Percentiles rank a stretch among this genome's conserved stretches.
These are phyloP conservation scores for Gavia stellata DNA, from an alignment of 2,113 vertebrate genomes.

Conservation along the genomic window DNA sequence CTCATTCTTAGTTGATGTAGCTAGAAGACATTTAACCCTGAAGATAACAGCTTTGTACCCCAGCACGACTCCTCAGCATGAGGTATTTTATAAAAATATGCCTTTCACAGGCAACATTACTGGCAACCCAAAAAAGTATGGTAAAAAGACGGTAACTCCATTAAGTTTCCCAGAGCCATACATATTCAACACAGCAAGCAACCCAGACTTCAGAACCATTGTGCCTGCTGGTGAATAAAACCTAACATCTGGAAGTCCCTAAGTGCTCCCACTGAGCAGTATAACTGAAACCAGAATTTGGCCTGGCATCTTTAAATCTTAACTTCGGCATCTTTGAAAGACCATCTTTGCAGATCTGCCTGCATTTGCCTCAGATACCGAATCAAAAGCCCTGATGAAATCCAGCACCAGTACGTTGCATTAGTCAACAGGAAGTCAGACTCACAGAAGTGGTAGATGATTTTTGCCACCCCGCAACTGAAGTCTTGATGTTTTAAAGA, in stretches of 20 bases:
- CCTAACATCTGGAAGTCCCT: constrained; percentile 7
- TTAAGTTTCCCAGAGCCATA: background rate
- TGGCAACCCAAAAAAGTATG: background rate
- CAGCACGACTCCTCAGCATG: rapidly evolving
- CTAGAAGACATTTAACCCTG: background rate
- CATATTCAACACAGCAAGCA: background rate
- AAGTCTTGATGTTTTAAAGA: background rate
- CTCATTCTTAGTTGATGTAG: background rate
- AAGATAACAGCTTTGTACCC: background rate
- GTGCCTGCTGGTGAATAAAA: background rate
- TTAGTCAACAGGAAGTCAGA: background rate
- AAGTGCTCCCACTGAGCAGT: background rate
- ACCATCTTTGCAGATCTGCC: background rate
- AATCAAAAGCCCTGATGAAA: background rate
- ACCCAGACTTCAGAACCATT: background rate
- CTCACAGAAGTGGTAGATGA: background rate
- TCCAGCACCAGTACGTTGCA: background rate
- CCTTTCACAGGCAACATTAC: background rate
- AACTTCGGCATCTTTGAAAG: background rate
- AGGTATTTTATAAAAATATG: background rate
- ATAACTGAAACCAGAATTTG: constrained; percentile 18
- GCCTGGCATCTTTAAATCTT: background rate
- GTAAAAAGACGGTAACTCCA: background rate
- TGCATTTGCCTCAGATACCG: background rate
- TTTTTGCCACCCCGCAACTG: background rate